Evolutionary conservation across 2,888 invertebrate species (phyloP), one percentile per base, ranked within the genome.

Genomic region (Tachina grossa): DNA sequence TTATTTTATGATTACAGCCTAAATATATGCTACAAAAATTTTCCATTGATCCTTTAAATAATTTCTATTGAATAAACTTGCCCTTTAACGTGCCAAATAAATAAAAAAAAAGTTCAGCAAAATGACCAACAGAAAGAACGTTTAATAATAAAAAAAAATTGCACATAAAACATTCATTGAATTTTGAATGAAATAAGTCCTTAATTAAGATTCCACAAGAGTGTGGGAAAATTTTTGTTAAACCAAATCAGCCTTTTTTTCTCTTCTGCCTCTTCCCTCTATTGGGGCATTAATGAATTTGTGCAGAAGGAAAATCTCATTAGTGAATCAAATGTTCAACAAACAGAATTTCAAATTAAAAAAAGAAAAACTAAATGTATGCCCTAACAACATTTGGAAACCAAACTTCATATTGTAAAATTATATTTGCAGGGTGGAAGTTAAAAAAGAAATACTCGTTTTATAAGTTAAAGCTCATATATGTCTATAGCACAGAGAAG

Each of bases 291-390:
- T 53, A 78, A 69, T 69, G 22, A 41, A 77, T 68, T 68, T 59
- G 49, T 68, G 19, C 39, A 71, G 57, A n/a, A 72, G 43, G 49
- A 31, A 61, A 74, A 74, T 83, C 76, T 77, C 82, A 83, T 83
- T 83, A 83, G 82, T 65, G 57, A 65, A 31, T 66, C 76, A 66
- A 78, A 77, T 71, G 45, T 31, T 71, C 59, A 49, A 77, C 65
- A 83, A 83, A 83, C 57, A 45, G 71, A 83, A 71, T 83, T 66
- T 65, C 1, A 65, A 83, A 76, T 76, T 63, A 19, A 68, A 74
- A 75, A 68, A 43, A 43, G 4, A 55, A 79, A 41, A 61, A 11
- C 9, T 9, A 51, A 43, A 66, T 53, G 13, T 19, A 65, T 53
- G 13, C 61, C 65, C 19, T 47, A 41, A 59, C 59, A 49, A 59